These are phyloP conservation scores for Crotalus viridis DNA, from an alignment of 2,113 vertebrate genomes.

Conservation along the genomic window DNA sequence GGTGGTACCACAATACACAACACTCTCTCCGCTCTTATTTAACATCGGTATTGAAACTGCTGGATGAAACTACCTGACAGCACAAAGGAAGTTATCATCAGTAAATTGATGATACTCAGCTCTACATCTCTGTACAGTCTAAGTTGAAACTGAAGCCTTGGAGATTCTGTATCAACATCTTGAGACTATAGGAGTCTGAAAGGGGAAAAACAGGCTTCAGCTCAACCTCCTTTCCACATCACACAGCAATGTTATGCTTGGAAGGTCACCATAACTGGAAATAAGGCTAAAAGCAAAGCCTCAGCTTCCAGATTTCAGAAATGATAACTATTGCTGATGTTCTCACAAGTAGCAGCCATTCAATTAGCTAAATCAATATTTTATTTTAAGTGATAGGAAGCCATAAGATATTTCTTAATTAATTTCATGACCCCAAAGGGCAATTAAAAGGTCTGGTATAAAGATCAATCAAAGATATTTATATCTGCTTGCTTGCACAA, in stretches of 20 bases:
- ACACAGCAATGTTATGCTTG: slow-evolving; percentile 52
- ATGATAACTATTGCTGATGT: slow-evolving; percentile 34
- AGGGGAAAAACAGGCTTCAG: neutral
- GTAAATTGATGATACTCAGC: neutral
- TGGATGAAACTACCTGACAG: neutral
- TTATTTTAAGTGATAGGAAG: slow-evolving; percentile 59
- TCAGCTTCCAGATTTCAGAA: slow-evolving; percentile 28
- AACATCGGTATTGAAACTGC: neutral
- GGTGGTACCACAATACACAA: neutral
- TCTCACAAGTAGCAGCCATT: slow-evolving; percentile 39
- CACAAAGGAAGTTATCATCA: neutral
- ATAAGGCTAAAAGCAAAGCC: slow-evolving; percentile 40
- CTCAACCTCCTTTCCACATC: slow-evolving; percentile 29
- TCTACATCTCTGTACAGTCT: neutral
- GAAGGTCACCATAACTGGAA: slow-evolving; percentile 25
- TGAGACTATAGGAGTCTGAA: neutral
- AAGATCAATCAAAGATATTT: slow-evolving; percentile 54
- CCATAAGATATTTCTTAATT: slow-evolving; percentile 60
- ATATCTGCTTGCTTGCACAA: slow-evolving; percentile 58
- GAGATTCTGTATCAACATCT: neutral
- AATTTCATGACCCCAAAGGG: slow-evolving; percentile 58
- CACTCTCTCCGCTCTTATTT: neutral
- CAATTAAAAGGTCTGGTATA: slow-evolving; percentile 59
- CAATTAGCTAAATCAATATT: slow-evolving; percentile 57
- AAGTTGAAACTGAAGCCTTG: neutral